These are phyloP conservation scores for Lepidurus arcticus DNA, from an alignment of 1,140 invertebrate genomes.

Conservation along the genomic window DNA sequence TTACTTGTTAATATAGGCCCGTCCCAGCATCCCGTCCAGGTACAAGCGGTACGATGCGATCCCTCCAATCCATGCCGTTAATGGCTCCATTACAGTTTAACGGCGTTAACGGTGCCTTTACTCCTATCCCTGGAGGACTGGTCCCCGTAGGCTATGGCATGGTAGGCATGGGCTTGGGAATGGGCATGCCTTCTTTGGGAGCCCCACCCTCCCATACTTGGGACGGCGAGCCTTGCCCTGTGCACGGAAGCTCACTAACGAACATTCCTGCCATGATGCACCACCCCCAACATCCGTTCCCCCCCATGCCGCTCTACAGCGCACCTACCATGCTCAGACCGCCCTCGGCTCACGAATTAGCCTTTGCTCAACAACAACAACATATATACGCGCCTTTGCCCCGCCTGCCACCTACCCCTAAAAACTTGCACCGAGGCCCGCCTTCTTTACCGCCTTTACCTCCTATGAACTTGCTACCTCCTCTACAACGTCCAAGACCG, in stretches of 20 bases:
- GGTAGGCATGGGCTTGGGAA: neutral
- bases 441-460: slow-evolving; percentile 32
- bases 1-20: neutral
- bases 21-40: slow-evolving; percentile 28
- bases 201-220: slow-evolving; percentile 26
- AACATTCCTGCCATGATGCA: neutral
- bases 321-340: slow-evolving; percentile 26
- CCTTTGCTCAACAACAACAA: slow-evolving; percentile 20
- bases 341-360: slow-evolving; percentile 31
- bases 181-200: neutral
- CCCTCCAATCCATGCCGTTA: slow-evolving; percentile 33
- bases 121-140: neutral
- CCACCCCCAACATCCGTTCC: neutral
- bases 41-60: slow-evolving; percentile 34
- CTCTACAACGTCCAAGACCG: slow-evolving; percentile 31
- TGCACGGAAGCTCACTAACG: slow-evolving; percentile 28
- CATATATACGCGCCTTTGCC: slow-evolving; percentile 21
- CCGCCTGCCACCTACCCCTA: slow-evolving; percentile 12
- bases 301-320: slow-evolving; percentile 27
- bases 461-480: slow-evolving; percentile 29
- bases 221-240: slow-evolving; percentile 35
- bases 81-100: slow-evolving; percentile 31
- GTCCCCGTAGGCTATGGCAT: neutral
- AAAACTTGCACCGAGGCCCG: slow-evolving; percentile 12
- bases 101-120: neutral